These are phyloP conservation scores for Zaprionus ornatus DNA, from an alignment of 1,140 invertebrate species.

Conservation along the genomic window DNA sequence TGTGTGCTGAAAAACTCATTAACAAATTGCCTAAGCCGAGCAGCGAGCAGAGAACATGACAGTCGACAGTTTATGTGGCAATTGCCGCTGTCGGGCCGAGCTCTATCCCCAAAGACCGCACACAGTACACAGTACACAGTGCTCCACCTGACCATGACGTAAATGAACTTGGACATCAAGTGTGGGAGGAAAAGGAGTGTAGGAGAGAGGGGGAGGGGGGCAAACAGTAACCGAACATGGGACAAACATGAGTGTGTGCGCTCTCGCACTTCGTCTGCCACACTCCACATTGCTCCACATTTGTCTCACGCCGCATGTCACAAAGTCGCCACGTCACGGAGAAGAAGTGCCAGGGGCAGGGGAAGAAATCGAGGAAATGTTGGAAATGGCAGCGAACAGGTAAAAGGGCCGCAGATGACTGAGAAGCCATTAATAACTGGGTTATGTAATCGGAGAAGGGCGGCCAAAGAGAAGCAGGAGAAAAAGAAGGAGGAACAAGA, in stretches of 20 bases:
- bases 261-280: neutral
- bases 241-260: neutral
- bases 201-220: neutral
- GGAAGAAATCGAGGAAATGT: slow-evolving; percentile 2
- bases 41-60: slow-evolving; percentile 30
- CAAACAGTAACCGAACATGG: slow-evolving; percentile 15
- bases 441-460: slow-evolving; percentile 73
- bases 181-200: neutral
- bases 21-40: slow-evolving; percentile 68
- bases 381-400: slow-evolving; percentile 22
- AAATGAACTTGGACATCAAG: slow-evolving; percentile 44
- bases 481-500: neutral
- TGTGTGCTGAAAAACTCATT: slow-evolving; percentile 61
- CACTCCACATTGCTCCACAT: slow-evolving; percentile 59
- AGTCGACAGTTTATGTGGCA: slow-evolving; percentile 51
- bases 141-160: slow-evolving; percentile 68
- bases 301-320: slow-evolving; percentile 68
- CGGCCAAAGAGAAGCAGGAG: slow-evolving; percentile 20
- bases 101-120: slow-evolving; percentile 40
- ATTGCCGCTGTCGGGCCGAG: slow-evolving; percentile 44
- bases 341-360: neutral
- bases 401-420: slow-evolving; percentile 47
- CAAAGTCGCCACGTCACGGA: slow-evolving; percentile 72
- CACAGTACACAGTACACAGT: neutral
- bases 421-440: slow-evolving; percentile 77